A percentile compares a stretch with the other conserved stretches of the same genome.
These are phyloP conservation scores for Epizoanthus fatuus DNA, from an alignment of 92 coral and sea anemone genomes.

Conservation along the genomic window DNA sequence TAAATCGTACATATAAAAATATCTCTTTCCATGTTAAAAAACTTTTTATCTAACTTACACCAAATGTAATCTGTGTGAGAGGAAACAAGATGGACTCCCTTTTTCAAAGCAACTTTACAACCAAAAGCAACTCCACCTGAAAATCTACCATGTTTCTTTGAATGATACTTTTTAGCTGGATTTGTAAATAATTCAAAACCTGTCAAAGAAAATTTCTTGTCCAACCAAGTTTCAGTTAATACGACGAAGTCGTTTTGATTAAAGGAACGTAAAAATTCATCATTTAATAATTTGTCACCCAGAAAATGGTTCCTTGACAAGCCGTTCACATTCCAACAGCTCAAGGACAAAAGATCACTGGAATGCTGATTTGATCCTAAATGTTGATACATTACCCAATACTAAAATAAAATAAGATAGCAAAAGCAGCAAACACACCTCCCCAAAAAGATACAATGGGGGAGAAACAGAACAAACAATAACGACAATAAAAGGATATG, in stretches of 20 bases:
- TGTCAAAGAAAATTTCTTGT: slow-evolving; percentile 1
- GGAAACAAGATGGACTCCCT: background rate
- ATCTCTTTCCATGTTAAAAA: slow-evolving; percentile 1
- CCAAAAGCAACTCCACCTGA: slow-evolving; percentile 50
- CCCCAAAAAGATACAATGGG: background rate
- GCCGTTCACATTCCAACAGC: slow-evolving; percentile 61
- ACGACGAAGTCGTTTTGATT: slow-evolving; percentile 8
- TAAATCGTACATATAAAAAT: slow-evolving; percentile 40
- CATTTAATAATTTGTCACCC: slow-evolving; percentile 35
- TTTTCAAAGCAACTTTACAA: slow-evolving; percentile 7
- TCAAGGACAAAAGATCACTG: background rate
- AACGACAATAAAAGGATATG: slow-evolving; percentile 8
- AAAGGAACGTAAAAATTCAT: slow-evolving; percentile 17
- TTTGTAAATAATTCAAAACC: slow-evolving; percentile 13
- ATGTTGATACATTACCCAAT: background rate
- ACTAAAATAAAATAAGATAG: background rate
- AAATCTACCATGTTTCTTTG: slow-evolving; percentile 33
- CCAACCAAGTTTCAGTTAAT: slow-evolving; percentile 38
- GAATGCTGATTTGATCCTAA: slow-evolving; percentile 2
- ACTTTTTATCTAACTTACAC: slow-evolving; percentile 34
- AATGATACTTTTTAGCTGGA: slow-evolving; percentile 12
- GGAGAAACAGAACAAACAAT: slow-evolving; percentile 8
- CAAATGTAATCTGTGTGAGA: slow-evolving; percentile 21
- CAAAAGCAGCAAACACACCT: slow-evolving; percentile 5
- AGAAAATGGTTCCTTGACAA: slow-evolving; percentile 29